Percentiles rank a stretch among this genome's conserved stretches.
Conservation (phyloP, 2,797 vertebrate species). For the Avahi laniger region DNA sequence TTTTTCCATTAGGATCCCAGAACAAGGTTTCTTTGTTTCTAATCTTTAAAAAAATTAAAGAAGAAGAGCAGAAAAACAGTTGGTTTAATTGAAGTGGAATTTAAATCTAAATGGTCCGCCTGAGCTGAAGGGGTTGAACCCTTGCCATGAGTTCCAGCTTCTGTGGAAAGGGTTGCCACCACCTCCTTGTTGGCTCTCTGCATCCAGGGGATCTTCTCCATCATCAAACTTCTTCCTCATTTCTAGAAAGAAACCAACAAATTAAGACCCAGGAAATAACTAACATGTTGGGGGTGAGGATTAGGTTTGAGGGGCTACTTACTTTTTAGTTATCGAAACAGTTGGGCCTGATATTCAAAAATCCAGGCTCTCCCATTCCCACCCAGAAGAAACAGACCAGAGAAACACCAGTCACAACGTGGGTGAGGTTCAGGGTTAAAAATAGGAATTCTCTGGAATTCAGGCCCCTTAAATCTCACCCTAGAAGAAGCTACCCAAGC, state of each 20-base stretch:
- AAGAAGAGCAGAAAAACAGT: conserved; percentile 77
- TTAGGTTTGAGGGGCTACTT: no score
- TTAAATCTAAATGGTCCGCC: conserved; percentile 97
- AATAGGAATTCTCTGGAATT: not conserved
- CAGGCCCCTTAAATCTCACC: not conserved
- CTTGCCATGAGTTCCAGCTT: conserved; percentile 93
- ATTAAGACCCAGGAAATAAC: not conserved
- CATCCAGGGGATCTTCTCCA: conserved; percentile 96
- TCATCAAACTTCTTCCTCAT: conserved; percentile 97
- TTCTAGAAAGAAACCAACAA: conserved; percentile 83
- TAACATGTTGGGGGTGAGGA: rapidly evolving
- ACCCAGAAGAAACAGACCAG: not conserved
- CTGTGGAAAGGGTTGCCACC: conserved; percentile 91
- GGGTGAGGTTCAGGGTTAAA: not conserved
- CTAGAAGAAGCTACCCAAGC: not conserved
- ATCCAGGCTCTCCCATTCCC: not conserved
- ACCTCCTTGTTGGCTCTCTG: conserved; percentile 94
- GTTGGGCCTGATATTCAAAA: not conserved
- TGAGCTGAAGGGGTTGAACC: conserved; percentile 97
- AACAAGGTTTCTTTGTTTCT: conserved; percentile 76
- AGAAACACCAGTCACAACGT: not conserved
- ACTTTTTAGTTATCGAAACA: not conserved
- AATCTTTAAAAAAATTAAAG: conserved; percentile 80
- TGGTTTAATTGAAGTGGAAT: conserved; percentile 93
- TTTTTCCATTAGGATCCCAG: conserved; percentile 75